phyloP scores from a whole-genome alignment of 92 coral and sea anemone genomes.

The Bergia puertoricense region DNA sequence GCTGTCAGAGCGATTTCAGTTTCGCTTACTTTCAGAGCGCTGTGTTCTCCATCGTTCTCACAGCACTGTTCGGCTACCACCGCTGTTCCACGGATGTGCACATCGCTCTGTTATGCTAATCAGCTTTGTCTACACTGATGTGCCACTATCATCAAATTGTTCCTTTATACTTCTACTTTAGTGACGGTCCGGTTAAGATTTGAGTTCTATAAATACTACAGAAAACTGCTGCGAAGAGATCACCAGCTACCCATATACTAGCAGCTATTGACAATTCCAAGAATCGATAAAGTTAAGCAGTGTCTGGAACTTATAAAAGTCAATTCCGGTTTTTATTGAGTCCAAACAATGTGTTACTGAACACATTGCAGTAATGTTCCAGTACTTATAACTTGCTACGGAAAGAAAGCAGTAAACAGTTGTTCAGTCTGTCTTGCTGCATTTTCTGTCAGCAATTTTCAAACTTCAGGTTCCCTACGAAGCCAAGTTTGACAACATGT shows the following conservation, averaged over 20 bases:
- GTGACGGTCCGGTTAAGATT: background rate
- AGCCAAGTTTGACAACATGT: background rate
- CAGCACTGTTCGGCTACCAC: too few relatives aligned
- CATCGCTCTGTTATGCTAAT: background rate
- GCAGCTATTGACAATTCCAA: background rate
- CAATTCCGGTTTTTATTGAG: background rate
- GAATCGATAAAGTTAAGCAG: background rate
- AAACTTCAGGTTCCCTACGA: background rate
- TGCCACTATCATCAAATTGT: background rate
- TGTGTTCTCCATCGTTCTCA: too few relatives aligned
- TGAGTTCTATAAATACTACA: background rate
- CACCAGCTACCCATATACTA: background rate
- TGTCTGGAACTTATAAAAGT: background rate
- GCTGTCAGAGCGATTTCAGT: too few relatives aligned
- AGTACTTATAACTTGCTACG: background rate
- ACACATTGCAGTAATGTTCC: constrained; percentile 15
- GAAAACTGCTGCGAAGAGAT: background rate
- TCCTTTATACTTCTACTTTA: too few relatives aligned
- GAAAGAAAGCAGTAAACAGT: background rate
- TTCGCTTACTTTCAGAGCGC: too few relatives aligned
- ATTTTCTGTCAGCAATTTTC: background rate
- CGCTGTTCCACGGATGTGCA: too few relatives aligned
- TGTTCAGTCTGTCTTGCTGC: background rate
- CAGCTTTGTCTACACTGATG: background rate
- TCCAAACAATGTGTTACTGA: constrained; percentile 21